Percentiles rank a stretch among this genome's conserved stretches.
Evolutionary conservation across 2,113 vertebrate species (phyloP).

Genomic region (Odontesthes bonariensis): DNA sequence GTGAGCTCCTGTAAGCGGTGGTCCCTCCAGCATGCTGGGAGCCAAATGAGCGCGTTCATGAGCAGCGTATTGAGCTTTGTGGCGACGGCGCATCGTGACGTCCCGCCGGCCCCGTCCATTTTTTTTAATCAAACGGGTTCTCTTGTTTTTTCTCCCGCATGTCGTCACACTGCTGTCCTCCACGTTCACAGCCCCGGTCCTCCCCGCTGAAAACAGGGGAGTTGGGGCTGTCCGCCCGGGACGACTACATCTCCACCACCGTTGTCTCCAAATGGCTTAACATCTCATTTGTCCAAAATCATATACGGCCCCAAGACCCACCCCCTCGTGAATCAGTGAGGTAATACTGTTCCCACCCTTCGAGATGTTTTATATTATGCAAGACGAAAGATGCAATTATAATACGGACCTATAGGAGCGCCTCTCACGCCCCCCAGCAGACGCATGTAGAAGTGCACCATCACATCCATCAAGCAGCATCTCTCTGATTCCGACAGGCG

Average conservation of each 20-base stretch:
- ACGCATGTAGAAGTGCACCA: conserved; percentile 60
- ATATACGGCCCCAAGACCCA: conserved; percentile 77
- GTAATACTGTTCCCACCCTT: conserved; percentile 78
- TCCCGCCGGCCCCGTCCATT: conserved; percentile 83
- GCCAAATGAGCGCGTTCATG: conserved; percentile 77
- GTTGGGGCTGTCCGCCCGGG: conserved; percentile 53
- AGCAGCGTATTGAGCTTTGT: conserved; percentile 78
- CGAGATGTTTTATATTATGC: conserved; percentile 75
- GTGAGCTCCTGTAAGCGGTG: conserved; percentile 51
- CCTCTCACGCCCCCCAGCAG: conserved; percentile 75
- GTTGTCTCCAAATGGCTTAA: conserved; percentile 66
- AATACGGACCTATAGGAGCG: conserved; percentile 64
- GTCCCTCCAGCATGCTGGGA: conserved; percentile 63
- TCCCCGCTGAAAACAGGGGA: conserved; percentile 54
- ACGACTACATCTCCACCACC: conserved; percentile 64
- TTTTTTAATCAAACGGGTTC: conserved; percentile 68
- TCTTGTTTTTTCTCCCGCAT: conserved; percentile 24
- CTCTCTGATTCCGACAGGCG: conserved; percentile 12
- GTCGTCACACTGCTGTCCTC: conserved; percentile 46
- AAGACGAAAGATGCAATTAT: conserved; percentile 70
- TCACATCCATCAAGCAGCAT: conserved; percentile 44
- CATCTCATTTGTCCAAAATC: conserved; percentile 75
- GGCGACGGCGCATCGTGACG: conserved; percentile 82
- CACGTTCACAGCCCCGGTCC: conserved; percentile 55
- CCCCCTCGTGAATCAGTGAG: conserved; percentile 79